Evolutionary conservation across 2,888 invertebrate species (phyloP), one percentile per base, ranked within the genome.

Genomic region (Athalia cordata): DNA sequence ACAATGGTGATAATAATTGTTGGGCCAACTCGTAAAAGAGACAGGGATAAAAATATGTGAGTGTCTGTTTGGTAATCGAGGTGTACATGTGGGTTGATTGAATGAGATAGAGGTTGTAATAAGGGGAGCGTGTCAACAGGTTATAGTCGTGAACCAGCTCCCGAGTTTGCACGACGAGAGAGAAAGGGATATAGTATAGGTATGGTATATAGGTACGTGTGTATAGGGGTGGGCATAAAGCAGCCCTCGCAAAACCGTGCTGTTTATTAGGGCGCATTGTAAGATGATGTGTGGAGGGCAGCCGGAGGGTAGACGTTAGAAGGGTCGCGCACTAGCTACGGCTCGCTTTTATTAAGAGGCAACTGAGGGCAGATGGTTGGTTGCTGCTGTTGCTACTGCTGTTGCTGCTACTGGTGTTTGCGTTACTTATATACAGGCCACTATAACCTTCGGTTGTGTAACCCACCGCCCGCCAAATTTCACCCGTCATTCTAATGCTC

Each of bases 71-170:
- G 29, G 75, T 64, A 75, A 75, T 75, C 62, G 62, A 15, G 75
- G 15, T 29, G 29, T 62, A 50, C 52, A 72, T 47, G 11, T 49
- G 70, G 62, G 75, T 62, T 75, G 75, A 75, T 75, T 75, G 74
- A 61, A 72, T 59, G 72, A 62, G 79, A 74, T 59, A 52, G 80
- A 79, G 79, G 78, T 77, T 80, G 82, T 83, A 85, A 85, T 83
- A 83, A 84, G 84, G 82, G 81, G 81, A 82, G 84, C 83, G 85
- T 85, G 86, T 85, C 84, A 85, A 85, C 85, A 83, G 83, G 85
- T 85, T 85, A 85, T 84, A 86, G 82, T 83, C 79, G 77, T 68
- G 77, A 75, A 74, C 79, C 76, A n/a, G 59, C 55, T 47, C 29
- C 49, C 52, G 49, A 29, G 72, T 29, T 29, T 29, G n/a, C 11